Percentiles rank a stretch among this genome's conserved stretches.
These are phyloP conservation scores for Antedon bifida DNA, from an alignment of 35 echinoderm and acorn worm species.

Conservation along the genomic window DNA sequence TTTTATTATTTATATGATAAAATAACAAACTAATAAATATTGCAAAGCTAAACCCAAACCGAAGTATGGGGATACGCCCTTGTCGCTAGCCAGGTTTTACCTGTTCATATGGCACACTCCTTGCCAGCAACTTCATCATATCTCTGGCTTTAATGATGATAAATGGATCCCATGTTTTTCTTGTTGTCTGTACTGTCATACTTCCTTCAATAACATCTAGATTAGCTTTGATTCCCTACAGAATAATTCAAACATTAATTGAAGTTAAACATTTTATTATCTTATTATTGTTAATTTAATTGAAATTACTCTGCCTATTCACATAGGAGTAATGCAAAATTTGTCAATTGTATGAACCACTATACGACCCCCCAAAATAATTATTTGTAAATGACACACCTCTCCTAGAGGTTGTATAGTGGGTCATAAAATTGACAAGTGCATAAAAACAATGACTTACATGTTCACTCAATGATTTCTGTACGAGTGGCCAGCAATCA, in stretches of 20 bases:
- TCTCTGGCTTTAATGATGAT: conserved; percentile 93
- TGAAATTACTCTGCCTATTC: not conserved
- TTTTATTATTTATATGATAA: too few species aligned
- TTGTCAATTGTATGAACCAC: too few species aligned
- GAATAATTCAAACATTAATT: not conserved
- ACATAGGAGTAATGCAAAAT: too few species aligned
- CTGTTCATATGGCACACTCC: conserved; percentile 94
- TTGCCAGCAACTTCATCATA: conserved; percentile 88
- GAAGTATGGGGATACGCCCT: too few species aligned
- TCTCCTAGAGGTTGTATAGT: too few species aligned
- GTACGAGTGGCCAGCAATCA: conserved; percentile 92
- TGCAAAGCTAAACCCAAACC: too few species aligned
- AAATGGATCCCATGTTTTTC: conserved; percentile 89
- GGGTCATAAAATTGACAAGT: too few species aligned
- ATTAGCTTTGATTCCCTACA: conserved; percentile 72
- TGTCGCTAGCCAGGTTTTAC: conserved; percentile 30
- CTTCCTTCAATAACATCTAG: conserved; percentile 83
- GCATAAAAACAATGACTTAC: conserved; percentile 4
- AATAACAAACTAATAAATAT: too few species aligned
- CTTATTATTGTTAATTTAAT: too few species aligned
- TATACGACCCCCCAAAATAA: too few species aligned
- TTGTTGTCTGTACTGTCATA: conserved; percentile 78
- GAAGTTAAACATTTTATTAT: not conserved
- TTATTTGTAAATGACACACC: too few species aligned
- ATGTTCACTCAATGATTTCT: conserved; percentile 71